Conservation (phyloP, 2,888 invertebrate genomes). For the Caradrina kadenii region DNA sequence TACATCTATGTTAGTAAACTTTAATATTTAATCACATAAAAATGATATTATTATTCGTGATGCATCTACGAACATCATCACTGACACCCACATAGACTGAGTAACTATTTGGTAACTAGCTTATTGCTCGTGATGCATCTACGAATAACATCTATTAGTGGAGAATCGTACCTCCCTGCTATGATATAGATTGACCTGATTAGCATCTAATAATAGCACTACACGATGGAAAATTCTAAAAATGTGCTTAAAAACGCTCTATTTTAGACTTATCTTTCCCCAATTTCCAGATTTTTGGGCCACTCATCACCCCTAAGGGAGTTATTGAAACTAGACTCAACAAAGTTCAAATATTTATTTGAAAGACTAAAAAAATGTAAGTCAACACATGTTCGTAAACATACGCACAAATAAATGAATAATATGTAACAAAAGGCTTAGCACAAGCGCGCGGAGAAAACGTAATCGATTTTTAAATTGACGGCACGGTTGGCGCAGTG, state of each 20-base stretch:
- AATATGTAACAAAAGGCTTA: slow-evolving; percentile 6
- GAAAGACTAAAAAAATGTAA: slow-evolving; percentile 32
- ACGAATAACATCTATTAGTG: too few species aligned
- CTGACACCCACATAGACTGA: too few species aligned
- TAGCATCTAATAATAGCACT: not conserved
- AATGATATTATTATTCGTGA: too few species aligned
- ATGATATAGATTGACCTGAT: too few species aligned
- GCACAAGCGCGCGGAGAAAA: not conserved
- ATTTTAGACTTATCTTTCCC: slow-evolving; percentile 17
- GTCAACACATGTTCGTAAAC: slow-evolving; percentile 50
- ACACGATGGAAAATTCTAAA: not conserved
- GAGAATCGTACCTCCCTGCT: too few species aligned
- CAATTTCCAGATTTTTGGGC: slow-evolving; percentile 3
- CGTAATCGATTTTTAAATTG: not conserved
- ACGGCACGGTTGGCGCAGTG: too few species aligned
- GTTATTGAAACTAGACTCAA: slow-evolving; percentile 25
- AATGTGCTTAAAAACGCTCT: not conserved
- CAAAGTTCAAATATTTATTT: slow-evolving; percentile 28
- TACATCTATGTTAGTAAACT: too few species aligned
- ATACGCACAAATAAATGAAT: slow-evolving; percentile 26
- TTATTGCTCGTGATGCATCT: too few species aligned
- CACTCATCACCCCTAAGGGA: slow-evolving; percentile 1
- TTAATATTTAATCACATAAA: too few species aligned
- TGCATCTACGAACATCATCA: too few species aligned
- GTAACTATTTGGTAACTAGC: too few species aligned